These are phyloP conservation scores for Willisornis vidua DNA, from an alignment of 2,113 vertebrate species.

Conservation along the genomic window DNA sequence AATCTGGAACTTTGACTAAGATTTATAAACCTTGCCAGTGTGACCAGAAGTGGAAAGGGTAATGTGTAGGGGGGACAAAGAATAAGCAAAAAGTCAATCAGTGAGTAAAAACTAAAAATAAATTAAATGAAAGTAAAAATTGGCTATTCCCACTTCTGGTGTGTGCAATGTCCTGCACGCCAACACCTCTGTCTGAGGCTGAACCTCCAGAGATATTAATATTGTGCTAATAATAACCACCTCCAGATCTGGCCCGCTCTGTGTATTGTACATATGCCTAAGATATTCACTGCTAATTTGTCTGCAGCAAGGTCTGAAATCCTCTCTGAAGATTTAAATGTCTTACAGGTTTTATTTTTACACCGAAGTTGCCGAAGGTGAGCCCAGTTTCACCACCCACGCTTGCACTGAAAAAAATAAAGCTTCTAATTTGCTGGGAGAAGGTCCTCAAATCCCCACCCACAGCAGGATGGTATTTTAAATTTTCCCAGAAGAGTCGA, in stretches of 20 bases:
- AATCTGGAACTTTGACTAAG: neutral
- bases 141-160: neutral
- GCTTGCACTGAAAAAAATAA: neutral
- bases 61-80: neutral
- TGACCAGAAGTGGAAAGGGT: neutral
- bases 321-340: slow-evolving; percentile 47
- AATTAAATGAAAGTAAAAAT: neutral
- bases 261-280: neutral
- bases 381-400: slow-evolving; percentile 64
- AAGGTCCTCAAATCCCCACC: slow-evolving; percentile 65
- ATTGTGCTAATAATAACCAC: slow-evolving; percentile 16
- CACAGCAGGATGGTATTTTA: slow-evolving; percentile 58
- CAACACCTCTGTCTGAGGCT: neutral
- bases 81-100: neutral
- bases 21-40: neutral
- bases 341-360: slow-evolving; percentile 73
- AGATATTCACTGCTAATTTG: slow-evolving; percentile 45
- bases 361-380: slow-evolving; percentile 54
- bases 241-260: neutral
- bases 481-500: slow-evolving; percentile 40
- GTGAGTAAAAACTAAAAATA: neutral
- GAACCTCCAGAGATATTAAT: slow-evolving; percentile 1
- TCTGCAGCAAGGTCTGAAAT: slow-evolving; percentile 36
- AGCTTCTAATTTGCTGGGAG: slow-evolving; percentile 46
- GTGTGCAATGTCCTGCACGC: neutral